phyloP scores from a whole-genome alignment of 1,140 invertebrate species.

The Drosophila rhopaloa region DNA sequence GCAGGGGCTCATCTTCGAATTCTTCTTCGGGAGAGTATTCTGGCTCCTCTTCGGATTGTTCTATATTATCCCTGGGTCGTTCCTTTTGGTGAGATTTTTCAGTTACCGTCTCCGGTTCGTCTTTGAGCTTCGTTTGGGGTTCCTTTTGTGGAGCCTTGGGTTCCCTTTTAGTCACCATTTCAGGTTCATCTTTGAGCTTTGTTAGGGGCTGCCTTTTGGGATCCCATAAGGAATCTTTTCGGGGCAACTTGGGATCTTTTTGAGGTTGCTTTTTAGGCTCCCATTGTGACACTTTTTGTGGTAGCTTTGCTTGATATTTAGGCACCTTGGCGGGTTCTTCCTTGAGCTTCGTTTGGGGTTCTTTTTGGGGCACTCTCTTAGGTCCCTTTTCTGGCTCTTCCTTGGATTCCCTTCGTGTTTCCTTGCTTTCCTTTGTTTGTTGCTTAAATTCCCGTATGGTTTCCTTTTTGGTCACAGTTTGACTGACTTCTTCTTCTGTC shows the following conservation, averaged over 20 bases:
- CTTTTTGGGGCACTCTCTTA: slow-evolving; percentile 2
- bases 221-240: neutral
- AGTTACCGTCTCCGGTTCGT: neutral
- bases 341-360: slow-evolving; percentile 1
- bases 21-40: slow-evolving; percentile 22
- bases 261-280: slow-evolving; percentile 19
- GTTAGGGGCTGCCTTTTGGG: neutral
- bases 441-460: slow-evolving; percentile 4
- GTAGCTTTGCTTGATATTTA: slow-evolving; percentile 5
- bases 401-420: slow-evolving; percentile 11
- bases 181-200: slow-evolving; percentile 13
- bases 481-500: slow-evolving; percentile 14
- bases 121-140: slow-evolving; percentile 2
- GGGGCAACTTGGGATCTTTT: slow-evolving; percentile 1
- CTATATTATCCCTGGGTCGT: neutral
- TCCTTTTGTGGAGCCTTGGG: neutral
- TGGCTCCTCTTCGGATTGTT: slow-evolving; percentile 22
- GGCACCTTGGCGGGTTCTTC: slow-evolving; percentile 11
- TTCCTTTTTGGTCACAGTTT: slow-evolving; percentile 6
- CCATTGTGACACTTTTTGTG: slow-evolving; percentile 13
- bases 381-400: slow-evolving; percentile 1
- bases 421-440: slow-evolving; percentile 16
- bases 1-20: slow-evolving; percentile 57
- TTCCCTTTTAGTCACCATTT: slow-evolving; percentile 2
- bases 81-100: neutral